Base-by-base conservation (phyloP, 2,113 vertebrate species). In the Rostratula benghalensis region DNA sequence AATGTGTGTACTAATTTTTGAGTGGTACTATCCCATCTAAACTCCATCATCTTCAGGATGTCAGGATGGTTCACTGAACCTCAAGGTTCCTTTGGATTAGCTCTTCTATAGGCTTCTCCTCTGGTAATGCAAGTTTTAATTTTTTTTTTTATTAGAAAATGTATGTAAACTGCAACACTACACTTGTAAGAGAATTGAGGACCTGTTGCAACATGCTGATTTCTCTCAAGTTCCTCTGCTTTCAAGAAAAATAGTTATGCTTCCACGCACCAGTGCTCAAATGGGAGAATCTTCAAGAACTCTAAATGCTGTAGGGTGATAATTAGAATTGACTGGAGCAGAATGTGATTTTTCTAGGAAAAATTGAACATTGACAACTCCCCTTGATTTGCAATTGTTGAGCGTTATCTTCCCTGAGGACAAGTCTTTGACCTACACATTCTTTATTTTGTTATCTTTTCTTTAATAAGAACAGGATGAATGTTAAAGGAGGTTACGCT, bases 271-370 rank as follows among this genome's bases (percentile, higher is more conserved):
- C 19, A 9, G 16, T 91, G 89, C 81, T 96, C 95, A 83, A 35
- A 81, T 51, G 74, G 94, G 82, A 91, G 61, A 39, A 74, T 92
- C 59, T 83, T 92, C n/a, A 94, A 75, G 70, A 92, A 77, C 60
- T 87, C 39, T 68, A 70, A 91, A 65, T 94, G 89, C 74, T 91
- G 74, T 89, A 80, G 67, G 89, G 70, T 94, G 81, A 53, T 91
- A 92, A 94, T 95, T 91, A 91, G 74, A 96, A 95, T 54, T 87
- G 37, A 76, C 83, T 93, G 2, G 27, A 94, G 60, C 74, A 87
- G 74, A 82, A 81, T 0, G 2, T 79, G 65, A 39, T 94, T 96
- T 93, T 93, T 77, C 73, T 54, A 81, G 77, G 84, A 81, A 92
- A 91, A 69, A 54, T 15, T 76, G 61, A 89, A 51, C 51, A 48